Conservation (phyloP, 64 coral and sea anemone genomes). For the Catalaphyllia jardinei region DNA sequence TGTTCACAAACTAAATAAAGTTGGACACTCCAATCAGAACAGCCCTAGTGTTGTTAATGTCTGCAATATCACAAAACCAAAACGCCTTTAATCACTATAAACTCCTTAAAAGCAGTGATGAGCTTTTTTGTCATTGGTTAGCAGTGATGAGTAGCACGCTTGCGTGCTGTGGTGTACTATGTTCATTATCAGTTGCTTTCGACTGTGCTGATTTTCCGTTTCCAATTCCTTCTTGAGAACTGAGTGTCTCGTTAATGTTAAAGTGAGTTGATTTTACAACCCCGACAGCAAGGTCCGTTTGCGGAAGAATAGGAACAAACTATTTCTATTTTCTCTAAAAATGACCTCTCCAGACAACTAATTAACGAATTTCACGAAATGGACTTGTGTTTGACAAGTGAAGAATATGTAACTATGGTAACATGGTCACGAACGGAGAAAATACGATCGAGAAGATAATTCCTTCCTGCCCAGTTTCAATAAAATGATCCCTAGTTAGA, state of each 20-base stretch:
- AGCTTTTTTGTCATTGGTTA: neutral
- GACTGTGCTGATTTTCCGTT: neutral
- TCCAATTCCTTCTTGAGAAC: neutral
- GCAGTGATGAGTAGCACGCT: neutral
- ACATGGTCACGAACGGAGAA: neutral
- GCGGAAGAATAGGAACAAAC: neutral
- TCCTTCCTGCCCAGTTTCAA: neutral
- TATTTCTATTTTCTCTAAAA: constrained; percentile 2
- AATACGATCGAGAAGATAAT: constrained; percentile 1
- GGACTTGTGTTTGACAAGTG: constrained; percentile 6
- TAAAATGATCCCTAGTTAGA: neutral
- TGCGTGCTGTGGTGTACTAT: neutral
- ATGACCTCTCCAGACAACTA: constrained; percentile 5
- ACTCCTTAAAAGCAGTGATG: neutral
- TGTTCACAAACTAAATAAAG: neutral
- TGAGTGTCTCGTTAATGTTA: neutral
- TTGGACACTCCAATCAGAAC: constrained; percentile 3
- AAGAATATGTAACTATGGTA: neutral
- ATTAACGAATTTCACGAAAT: constrained; percentile 18
- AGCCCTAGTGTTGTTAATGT: neutral
- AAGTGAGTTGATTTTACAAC: neutral
- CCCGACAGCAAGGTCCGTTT: neutral
- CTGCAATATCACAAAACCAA: neutral
- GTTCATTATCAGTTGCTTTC: neutral
- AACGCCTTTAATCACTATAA: neutral